Base-by-base conservation (phyloP, 2,797 vertebrate genomes). In the Lagodon rhomboides region DNA sequence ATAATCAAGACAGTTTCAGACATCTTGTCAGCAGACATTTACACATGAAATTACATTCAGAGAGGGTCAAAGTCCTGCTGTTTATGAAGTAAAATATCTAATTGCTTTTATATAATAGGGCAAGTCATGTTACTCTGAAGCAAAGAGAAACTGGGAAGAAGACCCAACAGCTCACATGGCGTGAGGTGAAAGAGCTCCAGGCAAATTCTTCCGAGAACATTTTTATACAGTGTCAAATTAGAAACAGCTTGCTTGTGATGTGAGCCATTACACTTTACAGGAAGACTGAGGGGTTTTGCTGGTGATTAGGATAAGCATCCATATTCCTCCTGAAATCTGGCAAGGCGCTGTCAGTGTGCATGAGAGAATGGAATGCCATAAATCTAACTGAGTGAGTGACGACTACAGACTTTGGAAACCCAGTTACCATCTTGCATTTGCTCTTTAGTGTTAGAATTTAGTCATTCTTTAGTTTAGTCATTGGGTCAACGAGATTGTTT, bases 161-260 rank as follows among this genome's bases (percentile, higher is more conserved):
- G 72, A 84, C 34, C 65, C 61, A n/a, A 30, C 62, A 69, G 43
- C 53, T 82, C 68, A 44, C 76, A 71, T 66, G 71, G 75, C 22
- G 47, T 49, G 71, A 87, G 65, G 80, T 76, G 73, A 80, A 75
- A 56, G 60, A 71, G 75, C 75, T 77, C 46, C 55, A 34, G 64
- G 85, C 76, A 47, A 81, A 81, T 85, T 88, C 77, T 80, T 85
- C 68, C 5, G 53, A 85, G 90, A 88, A 75, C 80, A 76, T 85
- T 91, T 88, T 90, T 84, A 89, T 85, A 86, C 79, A 71, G 61
- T 76, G 82, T 91, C 81, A 90, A 92, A 94, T 90, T 82, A 90
- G 80, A 92, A 94, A 86, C 93, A 94, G 91, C 88, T 87, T 91
- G 83, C 71, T 20, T 74, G 75, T 84, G 88, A 93, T 90, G 81